Evolutionary conservation across 2,888 invertebrate species (phyloP).

Genomic region (Galeopsomyia nigrocyanea): DNA sequence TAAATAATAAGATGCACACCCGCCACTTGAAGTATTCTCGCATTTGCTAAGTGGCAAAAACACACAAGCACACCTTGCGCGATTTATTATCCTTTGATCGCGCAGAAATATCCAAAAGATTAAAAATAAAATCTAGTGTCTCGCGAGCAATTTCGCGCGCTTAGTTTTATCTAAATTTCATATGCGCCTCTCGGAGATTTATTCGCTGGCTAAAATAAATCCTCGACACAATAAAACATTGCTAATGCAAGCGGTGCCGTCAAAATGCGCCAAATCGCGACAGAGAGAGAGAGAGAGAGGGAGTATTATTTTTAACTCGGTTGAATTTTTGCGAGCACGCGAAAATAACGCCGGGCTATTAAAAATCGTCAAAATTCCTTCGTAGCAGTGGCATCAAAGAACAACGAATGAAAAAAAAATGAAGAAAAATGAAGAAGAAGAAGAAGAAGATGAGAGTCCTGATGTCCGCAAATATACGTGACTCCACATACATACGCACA

Average conservation of each 20-base stretch:
- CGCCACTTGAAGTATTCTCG: conserved; percentile 30
- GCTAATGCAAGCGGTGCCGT: conserved; percentile 44
- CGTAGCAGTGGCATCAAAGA: not conserved
- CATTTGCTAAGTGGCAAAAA: conserved; percentile 5
- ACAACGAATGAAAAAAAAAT: not conserved
- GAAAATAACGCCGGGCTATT: conserved; percentile 34
- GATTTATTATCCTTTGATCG: too few relatives aligned
- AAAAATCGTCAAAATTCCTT: conserved; percentile 40
- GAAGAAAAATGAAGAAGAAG: conserved; percentile 8
- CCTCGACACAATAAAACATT: conserved; percentile 27
- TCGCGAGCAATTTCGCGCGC: not conserved
- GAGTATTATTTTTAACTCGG: not conserved
- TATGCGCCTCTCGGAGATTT: not conserved
- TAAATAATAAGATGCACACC: conserved; percentile 43
- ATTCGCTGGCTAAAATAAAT: conserved; percentile 29
- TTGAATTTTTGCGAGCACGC: conserved; percentile 18
- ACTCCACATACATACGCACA: conserved; percentile 32
- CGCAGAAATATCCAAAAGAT: too few relatives aligned
- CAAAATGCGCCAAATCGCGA: conserved; percentile 12
- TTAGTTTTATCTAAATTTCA: not conserved
- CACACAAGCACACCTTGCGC: not conserved
- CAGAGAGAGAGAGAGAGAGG: not conserved
- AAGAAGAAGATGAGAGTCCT: conserved; percentile 25
- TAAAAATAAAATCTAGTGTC: too few relatives aligned
- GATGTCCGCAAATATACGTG: conserved; percentile 48